Base-by-base conservation (phyloP, 2,888 invertebrate species). In the Ophioninae sp. region DNA sequence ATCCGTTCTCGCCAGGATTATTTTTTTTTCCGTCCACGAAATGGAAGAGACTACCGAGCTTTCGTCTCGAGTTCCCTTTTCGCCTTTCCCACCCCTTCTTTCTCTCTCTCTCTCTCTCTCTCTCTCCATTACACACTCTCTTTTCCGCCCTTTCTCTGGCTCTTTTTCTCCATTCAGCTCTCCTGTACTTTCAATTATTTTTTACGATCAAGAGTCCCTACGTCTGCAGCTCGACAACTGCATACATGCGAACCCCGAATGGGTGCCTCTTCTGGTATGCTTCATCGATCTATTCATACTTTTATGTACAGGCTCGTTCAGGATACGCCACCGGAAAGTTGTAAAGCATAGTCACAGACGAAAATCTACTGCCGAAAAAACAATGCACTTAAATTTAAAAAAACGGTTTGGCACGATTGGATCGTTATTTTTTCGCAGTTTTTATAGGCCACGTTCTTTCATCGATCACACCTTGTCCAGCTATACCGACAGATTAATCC, bases 111-210 rank as follows among this genome's bases (percentile, higher is more conserved):
- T 44, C 44, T 44, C 44, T 50, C 50, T 50, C 50, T 50, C 50
- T 50, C 50, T 50, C 50, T 50, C 50, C 6, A 5, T 50, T 8
- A 8, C 41, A 8, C 41, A 8, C 41, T 73, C 74, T 64, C 78
- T 69, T 57, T 68, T 10, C 8, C 50, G 61, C 61, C 61, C 61
- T 61, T 21, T 61, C 23, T 61, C 61, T 13, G 20, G 21, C 23
- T 68, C 68, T 39, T 8, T 20, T 59, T 59, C 59, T 59, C 21
- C 21, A 20, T 21, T 68, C 59, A 10, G n/a, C 62, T 57, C 89
- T 88, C 88, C 89, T 85, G 86, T 86, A 88, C 88, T 91, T 90
- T 91, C 90, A 91, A 92, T 91, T 91, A 92, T 89, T 91, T 92
- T 85, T 91, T 87, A 90, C 91, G 90, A 91, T 90, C 88, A 90